phyloP scores from a whole-genome alignment of 2,113 vertebrate species.

The Amia ocellicauda region DNA sequence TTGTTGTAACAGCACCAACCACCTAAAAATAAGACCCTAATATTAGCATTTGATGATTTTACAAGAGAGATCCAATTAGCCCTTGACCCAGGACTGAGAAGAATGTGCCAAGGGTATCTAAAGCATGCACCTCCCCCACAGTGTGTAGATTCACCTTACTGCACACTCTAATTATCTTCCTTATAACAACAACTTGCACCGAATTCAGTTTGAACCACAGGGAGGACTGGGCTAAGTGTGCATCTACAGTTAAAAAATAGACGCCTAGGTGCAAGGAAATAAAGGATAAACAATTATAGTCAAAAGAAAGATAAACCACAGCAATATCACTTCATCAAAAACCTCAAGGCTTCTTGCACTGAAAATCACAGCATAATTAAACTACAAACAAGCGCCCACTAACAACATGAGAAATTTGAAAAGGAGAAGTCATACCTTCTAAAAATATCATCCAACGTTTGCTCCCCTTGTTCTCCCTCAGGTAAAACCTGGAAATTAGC shows the following conservation, averaged over 20 bases:
- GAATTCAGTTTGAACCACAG: no score
- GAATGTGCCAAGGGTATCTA: slow-evolving; percentile 27
- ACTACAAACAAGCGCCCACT: no score
- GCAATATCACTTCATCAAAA: no score
- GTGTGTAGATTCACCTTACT: slow-evolving; percentile 14
- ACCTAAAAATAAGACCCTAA: slow-evolving; percentile 67
- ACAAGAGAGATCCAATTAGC: slow-evolving; percentile 36
- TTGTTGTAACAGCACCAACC: slow-evolving; percentile 74
- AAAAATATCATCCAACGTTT: slow-evolving; percentile 70
- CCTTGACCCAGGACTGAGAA: slow-evolving; percentile 31
- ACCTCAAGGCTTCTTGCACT: no score
- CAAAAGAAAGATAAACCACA: no score
- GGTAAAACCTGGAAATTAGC: slow-evolving; percentile 58
- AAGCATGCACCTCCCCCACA: slow-evolving; percentile 39
- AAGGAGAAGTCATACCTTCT: slow-evolving; percentile 66
- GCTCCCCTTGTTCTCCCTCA: slow-evolving; percentile 69
- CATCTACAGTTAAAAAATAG: no score
- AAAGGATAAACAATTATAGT: no score
- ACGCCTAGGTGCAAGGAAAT: no score
- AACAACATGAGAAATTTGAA: no score
- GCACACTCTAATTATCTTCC: background rate
- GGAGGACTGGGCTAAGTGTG: no score
- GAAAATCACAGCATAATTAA: no score
- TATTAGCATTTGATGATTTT: slow-evolving; percentile 41
- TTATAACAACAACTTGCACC: no score